A percentile compares a stretch with the other conserved stretches of the same genome.
Evolutionary conservation across 1,140 invertebrate genomes (phyloP).

Genomic region (Brachionus calyciflorus): DNA sequence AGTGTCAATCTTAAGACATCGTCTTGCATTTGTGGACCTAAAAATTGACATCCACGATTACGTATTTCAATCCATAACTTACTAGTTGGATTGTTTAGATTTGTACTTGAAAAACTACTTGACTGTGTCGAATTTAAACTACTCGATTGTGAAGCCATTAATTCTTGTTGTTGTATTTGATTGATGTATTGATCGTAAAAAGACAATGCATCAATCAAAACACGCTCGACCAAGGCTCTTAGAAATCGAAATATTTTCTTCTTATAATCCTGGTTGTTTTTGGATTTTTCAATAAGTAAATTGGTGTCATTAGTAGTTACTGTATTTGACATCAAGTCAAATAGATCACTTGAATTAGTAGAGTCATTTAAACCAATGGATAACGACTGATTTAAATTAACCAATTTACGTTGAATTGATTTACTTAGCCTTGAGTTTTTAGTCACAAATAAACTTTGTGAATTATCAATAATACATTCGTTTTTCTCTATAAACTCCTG

Average conservation of each 20-base stretch:
- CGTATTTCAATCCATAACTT: constrained; percentile 95
- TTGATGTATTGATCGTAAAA: constrained; percentile 24
- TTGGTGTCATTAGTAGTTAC: neutral
- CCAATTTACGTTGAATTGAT: constrained; percentile 38
- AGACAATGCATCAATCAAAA: constrained; percentile 23
- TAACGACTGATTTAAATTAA: constrained; percentile 30
- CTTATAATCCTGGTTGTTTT: constrained; percentile 28
- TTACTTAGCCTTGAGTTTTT: constrained; percentile 31
- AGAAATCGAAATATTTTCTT: constrained; percentile 35
- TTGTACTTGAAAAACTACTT: constrained; percentile 69
- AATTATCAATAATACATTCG: constrained; percentile 20
- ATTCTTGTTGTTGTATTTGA: constrained; percentile 27
- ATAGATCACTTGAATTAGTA: neutral
- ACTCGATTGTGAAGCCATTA: neutral
- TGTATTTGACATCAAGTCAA: neutral
- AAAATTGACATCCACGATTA: constrained; percentile 92
- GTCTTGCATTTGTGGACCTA: constrained; percentile 97
- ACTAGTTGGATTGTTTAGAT: constrained; percentile 79
- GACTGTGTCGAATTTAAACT: neutral
- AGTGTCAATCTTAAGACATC: constrained; percentile 91
- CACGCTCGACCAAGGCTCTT: neutral
- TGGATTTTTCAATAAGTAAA: neutral
- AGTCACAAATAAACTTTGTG: constrained; percentile 7
- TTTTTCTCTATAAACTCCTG: constrained; percentile 24
- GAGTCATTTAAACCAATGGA: neutral